Base-by-base conservation (phyloP, 2,113 vertebrate species). In the Benitochromis conjunctus region DNA sequence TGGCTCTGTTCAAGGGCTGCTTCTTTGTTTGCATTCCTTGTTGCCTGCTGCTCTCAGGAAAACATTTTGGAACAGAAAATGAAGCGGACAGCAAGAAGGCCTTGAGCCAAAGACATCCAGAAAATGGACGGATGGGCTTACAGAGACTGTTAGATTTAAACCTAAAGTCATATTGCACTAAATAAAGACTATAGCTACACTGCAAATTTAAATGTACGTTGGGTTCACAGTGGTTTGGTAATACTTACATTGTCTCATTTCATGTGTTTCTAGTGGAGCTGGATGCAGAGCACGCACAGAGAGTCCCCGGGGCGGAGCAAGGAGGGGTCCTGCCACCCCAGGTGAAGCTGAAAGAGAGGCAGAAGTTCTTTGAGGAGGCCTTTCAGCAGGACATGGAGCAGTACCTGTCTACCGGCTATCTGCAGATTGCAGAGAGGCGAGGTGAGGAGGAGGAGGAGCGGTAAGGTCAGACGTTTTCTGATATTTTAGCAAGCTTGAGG, bases 301-400 rank as follows among this genome's bases (percentile, higher is more conserved):
- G 97, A 88, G 97, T 97, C 24, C 94, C 97, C 5, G 98, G 98
- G 12, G 96, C 97, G 77, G 99, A 99, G 66, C 97, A 97, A 34
- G 95, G 95, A 19, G 97, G 97, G 80, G 97, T 89, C n/a, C 84
- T 81, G 2, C 69, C 88, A 6, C 78, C 93, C 18, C 95, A 98
- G 89, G 93, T 97, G 93, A 99, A 98, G 94, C 95, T 98, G 79
- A 99, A 98, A 91, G 99, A 99, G 46, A 96, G 98, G 53, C 98
- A 99, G 96, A 99, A 98, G 95, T 98, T 98, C 92, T 99, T 99
- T 41, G 99, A 99, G 94, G 99, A 99, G 90, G 97, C 98, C 53
- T 99, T 99, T 91, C 99, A 99, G 94, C 98, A 99, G 92, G 99
- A 99, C 92, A 98, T 99, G 98, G 99, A 99, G 86, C 98, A 99